phyloP scores from a whole-genome alignment of 1,140 invertebrate species.

The Penaeus japonicus region DNA sequence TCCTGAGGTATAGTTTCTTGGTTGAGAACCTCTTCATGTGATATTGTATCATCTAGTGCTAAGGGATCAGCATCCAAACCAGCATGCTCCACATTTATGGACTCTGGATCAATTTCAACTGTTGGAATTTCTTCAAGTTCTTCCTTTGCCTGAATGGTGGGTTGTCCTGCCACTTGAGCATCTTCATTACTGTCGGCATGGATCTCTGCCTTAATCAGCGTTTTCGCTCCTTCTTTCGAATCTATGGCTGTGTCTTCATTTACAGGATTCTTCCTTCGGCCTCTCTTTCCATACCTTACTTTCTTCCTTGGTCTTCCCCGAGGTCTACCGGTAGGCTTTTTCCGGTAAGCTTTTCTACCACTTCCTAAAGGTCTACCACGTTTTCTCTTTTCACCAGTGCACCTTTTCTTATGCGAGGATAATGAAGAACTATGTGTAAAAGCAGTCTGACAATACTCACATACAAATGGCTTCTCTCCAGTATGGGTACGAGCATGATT shows the following conservation, averaged over 20 bases:
- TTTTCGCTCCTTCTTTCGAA: neutral
- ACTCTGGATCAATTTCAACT: constrained; percentile 37
- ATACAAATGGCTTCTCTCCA: constrained; percentile 55
- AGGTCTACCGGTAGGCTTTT: constrained; percentile 44
- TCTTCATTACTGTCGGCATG: constrained; percentile 13
- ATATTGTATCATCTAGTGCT: neutral
- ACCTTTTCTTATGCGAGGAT: constrained; percentile 44
- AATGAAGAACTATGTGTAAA: constrained; percentile 56
- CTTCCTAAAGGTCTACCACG: constrained; percentile 47
- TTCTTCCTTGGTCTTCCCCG: constrained; percentile 49
- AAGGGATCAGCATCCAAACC: neutral
- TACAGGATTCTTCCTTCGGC: constrained; percentile 19
- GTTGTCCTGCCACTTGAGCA: neutral
- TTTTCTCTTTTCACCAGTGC: constrained; percentile 47
- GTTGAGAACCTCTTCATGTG: neutral
- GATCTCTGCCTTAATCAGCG: constrained; percentile 14
- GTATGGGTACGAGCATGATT: constrained; percentile 48
- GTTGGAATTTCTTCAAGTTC: constrained; percentile 40
- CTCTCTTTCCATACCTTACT: constrained; percentile 30
- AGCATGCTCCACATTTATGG: neutral
- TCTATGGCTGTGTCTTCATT: neutral
- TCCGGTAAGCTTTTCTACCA: constrained; percentile 43
- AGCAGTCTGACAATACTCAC: constrained; percentile 53
- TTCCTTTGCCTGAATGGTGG: constrained; percentile 29
- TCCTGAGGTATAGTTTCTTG: constrained; percentile 15